A percentile compares a stretch with the other conserved stretches of the same genome.
Conservation (phyloP, 2,797 vertebrate species). For the Phoxinus dragarum region DNA sequence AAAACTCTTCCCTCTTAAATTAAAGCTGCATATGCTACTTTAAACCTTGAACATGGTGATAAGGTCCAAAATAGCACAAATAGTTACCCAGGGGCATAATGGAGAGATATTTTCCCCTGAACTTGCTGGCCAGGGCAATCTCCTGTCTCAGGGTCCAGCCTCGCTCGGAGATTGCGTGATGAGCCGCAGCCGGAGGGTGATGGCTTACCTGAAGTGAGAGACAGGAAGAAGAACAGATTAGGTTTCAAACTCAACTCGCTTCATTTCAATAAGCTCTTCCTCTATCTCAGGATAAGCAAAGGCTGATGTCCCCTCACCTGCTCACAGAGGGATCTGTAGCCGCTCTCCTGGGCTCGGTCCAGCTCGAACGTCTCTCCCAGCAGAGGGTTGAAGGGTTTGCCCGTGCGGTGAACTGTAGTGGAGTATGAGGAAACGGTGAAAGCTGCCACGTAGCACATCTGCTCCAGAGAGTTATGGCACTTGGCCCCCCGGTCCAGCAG, state of each 20-base stretch:
- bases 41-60: background rate
- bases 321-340: constrained; percentile 94
- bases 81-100: constrained; percentile 96
- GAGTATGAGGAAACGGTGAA: constrained; percentile 97
- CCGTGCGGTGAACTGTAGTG: constrained; percentile 93
- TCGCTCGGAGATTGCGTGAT: constrained; percentile 89
- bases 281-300: background rate
- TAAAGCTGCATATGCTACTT: background rate
- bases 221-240: background rate
- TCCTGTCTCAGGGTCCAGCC: constrained; percentile 95
- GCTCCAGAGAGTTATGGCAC: constrained; percentile 90
- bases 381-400: constrained; percentile 96
- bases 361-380: constrained; percentile 95
- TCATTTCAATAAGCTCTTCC: background rate
- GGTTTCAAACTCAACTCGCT: background rate
- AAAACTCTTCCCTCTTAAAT: constrained; percentile 1
- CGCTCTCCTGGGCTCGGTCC: constrained; percentile 87
- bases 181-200: constrained; percentile 94
- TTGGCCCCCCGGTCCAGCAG: constrained; percentile 89
- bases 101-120: constrained; percentile 96
- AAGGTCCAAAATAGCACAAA: background rate
- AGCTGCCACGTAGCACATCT: constrained; percentile 94
- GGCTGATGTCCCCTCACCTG: constrained; percentile 80
- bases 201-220: constrained; percentile 87
- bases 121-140: constrained; percentile 96